phyloP scores from a whole-genome alignment of 2,888 invertebrate genomes.

The Entomobrya proxima region DNA sequence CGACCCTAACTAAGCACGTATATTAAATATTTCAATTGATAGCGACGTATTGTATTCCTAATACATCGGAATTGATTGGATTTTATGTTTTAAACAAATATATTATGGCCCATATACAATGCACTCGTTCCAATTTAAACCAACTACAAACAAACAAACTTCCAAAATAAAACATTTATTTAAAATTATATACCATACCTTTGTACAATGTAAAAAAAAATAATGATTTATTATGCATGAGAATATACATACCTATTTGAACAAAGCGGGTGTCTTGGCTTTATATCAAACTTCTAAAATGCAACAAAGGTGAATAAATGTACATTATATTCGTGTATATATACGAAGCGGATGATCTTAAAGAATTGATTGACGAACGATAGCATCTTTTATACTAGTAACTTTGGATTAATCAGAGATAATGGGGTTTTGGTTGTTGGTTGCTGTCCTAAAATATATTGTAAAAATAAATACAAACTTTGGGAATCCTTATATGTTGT shows the following conservation, averaged over 20 bases:
- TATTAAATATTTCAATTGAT: conserved; percentile 24
- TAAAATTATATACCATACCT: background rate
- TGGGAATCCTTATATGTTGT: background rate
- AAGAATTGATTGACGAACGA: conserved; percentile 37
- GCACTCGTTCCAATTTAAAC: background rate
- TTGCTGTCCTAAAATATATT: background rate
- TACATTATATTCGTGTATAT: too few species aligned
- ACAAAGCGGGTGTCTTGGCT: background rate
- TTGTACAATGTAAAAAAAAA: background rate
- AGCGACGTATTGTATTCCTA: background rate
- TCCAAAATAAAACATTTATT: conserved; percentile 6
- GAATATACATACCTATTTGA: background rate
- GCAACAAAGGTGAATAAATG: background rate
- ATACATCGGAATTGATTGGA: conserved; percentile 23
- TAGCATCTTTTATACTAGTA: conserved; percentile 41
- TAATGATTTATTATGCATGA: conserved; percentile 22
- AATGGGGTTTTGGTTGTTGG: conserved; percentile 55
- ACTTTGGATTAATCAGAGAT: conserved; percentile 47
- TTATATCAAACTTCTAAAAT: background rate
- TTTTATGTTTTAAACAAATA: conserved; percentile 34
- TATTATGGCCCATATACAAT: background rate
- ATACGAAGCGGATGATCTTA: conserved; percentile 23
- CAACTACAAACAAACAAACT: background rate
- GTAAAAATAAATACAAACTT: background rate
- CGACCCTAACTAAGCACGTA: background rate